phyloP scores from a whole-genome alignment of 2,888 invertebrate species.

The Acanthopleura granulata region DNA sequence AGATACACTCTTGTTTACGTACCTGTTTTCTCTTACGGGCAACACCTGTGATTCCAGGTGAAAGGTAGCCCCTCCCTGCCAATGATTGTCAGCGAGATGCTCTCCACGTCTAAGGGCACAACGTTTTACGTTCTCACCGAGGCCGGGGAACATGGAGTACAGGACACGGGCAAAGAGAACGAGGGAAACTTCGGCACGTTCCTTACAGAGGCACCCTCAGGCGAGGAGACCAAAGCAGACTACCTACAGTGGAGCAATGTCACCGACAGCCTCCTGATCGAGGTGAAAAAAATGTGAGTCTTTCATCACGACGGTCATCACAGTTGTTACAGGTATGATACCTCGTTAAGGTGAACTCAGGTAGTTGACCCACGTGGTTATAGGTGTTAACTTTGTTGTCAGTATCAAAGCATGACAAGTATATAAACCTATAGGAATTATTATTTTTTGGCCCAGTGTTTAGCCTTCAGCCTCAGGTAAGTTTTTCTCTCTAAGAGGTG shows the following conservation, averaged over 20 bases:
- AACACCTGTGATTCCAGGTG: constrained; percentile 20
- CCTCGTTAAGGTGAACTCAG: too few species aligned
- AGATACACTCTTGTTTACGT: too few species aligned
- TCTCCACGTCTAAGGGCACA: constrained; percentile 62
- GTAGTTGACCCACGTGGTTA: too few species aligned
- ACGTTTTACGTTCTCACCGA: constrained; percentile 63
- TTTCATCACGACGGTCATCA: too few species aligned
- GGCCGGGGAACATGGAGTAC: constrained; percentile 54
- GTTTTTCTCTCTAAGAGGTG: too few species aligned
- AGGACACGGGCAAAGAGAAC: constrained; percentile 28
- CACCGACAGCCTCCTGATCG: constrained; percentile 40
- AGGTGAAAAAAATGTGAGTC: constrained; percentile 55
- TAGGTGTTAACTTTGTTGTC: too few species aligned
- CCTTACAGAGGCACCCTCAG: constrained; percentile 24
- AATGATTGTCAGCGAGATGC: constrained; percentile 53
- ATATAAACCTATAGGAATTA: too few species aligned
- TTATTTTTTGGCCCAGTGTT: too few species aligned
- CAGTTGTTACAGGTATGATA: not conserved
- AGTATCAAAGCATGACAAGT: too few species aligned
- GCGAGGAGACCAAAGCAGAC: constrained; percentile 36
- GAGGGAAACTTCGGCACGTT: constrained; percentile 22
- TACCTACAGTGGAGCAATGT: constrained; percentile 52
- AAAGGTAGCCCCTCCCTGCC: constrained; percentile 29
- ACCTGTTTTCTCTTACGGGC: not conserved
- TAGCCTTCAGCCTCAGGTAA: too few species aligned